These are phyloP conservation scores for Enteromius mattozi DNA, from an alignment of 2,797 vertebrate genomes.

Conservation along the genomic window DNA sequence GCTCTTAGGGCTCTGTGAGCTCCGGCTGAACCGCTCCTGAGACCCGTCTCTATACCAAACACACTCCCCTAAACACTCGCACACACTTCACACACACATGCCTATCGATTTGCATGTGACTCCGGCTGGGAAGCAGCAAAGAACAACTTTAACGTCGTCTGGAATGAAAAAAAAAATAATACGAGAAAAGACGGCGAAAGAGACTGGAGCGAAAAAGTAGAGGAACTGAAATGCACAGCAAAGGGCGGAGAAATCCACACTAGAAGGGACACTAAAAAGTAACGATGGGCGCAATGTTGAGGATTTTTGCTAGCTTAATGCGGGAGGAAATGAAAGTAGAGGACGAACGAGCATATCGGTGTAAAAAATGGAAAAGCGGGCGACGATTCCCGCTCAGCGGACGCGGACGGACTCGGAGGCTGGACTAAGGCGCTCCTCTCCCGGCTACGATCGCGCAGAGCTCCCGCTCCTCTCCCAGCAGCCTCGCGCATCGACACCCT, in stretches of 20 bases:
- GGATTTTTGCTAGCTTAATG: constrained; percentile 72
- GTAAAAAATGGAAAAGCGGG: constrained; percentile 63
- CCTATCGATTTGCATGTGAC: constrained; percentile 83
- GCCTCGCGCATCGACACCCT: constrained; percentile 65
- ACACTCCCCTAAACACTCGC: constrained; percentile 67
- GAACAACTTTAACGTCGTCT: constrained; percentile 75
- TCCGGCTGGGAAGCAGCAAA: constrained; percentile 78
- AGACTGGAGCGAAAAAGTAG: constrained; percentile 73
- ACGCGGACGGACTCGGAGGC: constrained; percentile 79
- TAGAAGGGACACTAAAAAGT: constrained; percentile 72
- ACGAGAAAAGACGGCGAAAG: constrained; percentile 77
- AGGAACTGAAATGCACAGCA: constrained; percentile 70
- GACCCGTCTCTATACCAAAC: constrained; percentile 72
- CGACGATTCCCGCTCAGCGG: constrained; percentile 67
- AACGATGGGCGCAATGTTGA: constrained; percentile 70
- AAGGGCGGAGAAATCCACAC: constrained; percentile 75
- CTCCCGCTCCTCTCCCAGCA: constrained; percentile 75
- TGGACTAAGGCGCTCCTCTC: constrained; percentile 79
- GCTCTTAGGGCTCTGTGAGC: constrained; percentile 65
- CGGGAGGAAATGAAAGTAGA: constrained; percentile 62
- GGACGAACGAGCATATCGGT: constrained; percentile 69
- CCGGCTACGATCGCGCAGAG: constrained; percentile 77
- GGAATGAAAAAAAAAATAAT: constrained; percentile 67
- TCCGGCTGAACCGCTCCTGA: constrained; percentile 76
- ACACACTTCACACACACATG: constrained; percentile 68